Base-by-base conservation (phyloP, 1,140 invertebrate species). In the Eueides isabella region DNA sequence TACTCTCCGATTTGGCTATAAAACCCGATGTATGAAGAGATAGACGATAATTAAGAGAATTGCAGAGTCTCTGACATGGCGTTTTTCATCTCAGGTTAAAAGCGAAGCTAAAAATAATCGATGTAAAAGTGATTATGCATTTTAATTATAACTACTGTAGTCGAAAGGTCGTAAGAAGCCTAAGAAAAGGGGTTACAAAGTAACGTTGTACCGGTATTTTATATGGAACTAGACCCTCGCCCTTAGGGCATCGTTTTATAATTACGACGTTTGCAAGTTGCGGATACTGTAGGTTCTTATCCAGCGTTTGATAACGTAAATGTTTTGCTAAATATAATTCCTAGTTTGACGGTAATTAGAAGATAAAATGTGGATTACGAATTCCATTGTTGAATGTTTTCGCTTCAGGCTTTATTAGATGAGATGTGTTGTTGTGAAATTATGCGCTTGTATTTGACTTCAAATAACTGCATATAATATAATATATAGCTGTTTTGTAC, bases 241-340 rank as follows among this genome's bases (percentile, higher is more conserved):
- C 72, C 61, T 62, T 41, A 30, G 73, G 66, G 73, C 65, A 74
- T 70, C 73, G 62, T 74, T 74, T 74, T 74, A 74, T 74, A 74
- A 74, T 74, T 74, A 74, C 66, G 73, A 75, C 73, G 73, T 75
- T 75, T 75, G 73, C 66, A 55, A 71, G 67, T 61, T 61, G 61
- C 67, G 44, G 73, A 75, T 71, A 61, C 35, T 64, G 28, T 48
- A 75, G 31, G 23, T 35, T 23, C 44, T 26, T 38, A 70, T 61
- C 41, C 19, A 41, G 35, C 41, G n/a, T 69, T 74, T 74, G 72
- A 74, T 69, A 55, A 38, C 9, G 44, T 55, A 55, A 38, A 63
- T 38, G 62, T 63, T 63, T 71, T 61, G 23, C 68, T 61, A 61
- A 55, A 55, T 55, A 23, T 63, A 63, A 63, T 63, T 16, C 28